A percentile compares a stretch with the other conserved stretches of the same genome.
Conservation (phyloP, 2,797 vertebrate genomes). For the Syngnathus rostellatus region DNA sequence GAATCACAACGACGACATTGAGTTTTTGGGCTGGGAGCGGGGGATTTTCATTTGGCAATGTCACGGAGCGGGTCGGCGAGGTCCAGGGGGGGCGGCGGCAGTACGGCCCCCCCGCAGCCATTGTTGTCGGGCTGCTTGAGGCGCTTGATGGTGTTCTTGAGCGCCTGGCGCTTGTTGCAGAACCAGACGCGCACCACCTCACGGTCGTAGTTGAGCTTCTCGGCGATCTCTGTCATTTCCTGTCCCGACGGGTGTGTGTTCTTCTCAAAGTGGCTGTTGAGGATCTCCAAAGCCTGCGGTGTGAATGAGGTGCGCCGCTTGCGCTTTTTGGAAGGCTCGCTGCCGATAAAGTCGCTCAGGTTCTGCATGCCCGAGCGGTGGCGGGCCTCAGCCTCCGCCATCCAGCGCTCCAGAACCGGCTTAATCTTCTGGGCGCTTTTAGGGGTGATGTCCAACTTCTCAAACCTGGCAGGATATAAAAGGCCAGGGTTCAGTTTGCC, state of each 20-base stretch:
- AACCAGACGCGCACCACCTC: slow-evolving; percentile 99
- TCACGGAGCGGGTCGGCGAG: slow-evolving; percentile 92
- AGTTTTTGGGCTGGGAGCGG: slow-evolving; percentile 14
- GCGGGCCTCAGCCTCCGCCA: slow-evolving; percentile 99
- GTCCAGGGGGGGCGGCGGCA: slow-evolving; percentile 72
- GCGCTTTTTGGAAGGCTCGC: slow-evolving; percentile 99
- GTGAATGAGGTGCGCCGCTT: slow-evolving; percentile 99
- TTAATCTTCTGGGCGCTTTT: slow-evolving; percentile 99
- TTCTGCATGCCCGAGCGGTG: slow-evolving; percentile 99
- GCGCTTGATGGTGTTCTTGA: slow-evolving; percentile 99
- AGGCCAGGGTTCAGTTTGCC: slow-evolving; percentile 99
- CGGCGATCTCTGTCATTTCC: slow-evolving; percentile 99
- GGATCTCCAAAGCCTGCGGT: slow-evolving; percentile 98
- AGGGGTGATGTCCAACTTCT: slow-evolving; percentile 99
- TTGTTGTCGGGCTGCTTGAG: slow-evolving; percentile 87
- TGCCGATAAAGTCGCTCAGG: slow-evolving; percentile 99
- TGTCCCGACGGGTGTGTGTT: slow-evolving; percentile 99
- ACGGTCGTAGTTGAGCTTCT: slow-evolving; percentile 99
- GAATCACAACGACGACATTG: slow-evolving; percentile 75
- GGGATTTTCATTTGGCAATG: slow-evolving; percentile 74
- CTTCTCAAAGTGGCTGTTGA: slow-evolving; percentile 99
- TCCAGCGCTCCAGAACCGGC: slow-evolving; percentile 99
- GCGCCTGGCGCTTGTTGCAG: slow-evolving; percentile 99
- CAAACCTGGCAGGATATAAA: slow-evolving; percentile 99
- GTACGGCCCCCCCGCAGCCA: slow-evolving; percentile 36